phyloP scores from a whole-genome alignment of 2,797 vertebrate species.

The Lemur catta region DNA sequence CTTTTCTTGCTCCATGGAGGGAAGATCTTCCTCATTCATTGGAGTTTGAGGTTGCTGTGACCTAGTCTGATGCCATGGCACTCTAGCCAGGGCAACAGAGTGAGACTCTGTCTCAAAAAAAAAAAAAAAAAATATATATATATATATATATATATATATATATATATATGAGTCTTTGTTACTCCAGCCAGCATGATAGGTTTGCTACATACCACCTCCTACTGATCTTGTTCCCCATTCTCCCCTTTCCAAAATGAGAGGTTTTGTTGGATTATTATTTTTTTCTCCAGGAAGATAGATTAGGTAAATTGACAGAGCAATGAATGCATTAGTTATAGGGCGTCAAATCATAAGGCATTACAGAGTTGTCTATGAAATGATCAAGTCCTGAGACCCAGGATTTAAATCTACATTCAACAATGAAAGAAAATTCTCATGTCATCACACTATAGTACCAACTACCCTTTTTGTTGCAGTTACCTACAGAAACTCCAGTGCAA shows the following conservation, averaged over 20 bases:
- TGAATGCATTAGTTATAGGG: neutral
- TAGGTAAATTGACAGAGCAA: neutral
- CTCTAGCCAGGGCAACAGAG: too few relatives aligned
- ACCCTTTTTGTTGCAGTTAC: neutral
- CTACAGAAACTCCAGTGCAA: neutral
- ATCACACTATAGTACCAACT: neutral
- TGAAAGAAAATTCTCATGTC: neutral
- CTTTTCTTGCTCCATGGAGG: too few relatives aligned
- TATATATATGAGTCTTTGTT: neutral
- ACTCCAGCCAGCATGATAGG: neutral
- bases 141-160: too few relatives aligned
- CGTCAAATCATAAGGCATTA: neutral
- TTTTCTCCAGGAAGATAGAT: neutral
- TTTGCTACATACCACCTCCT: neutral
- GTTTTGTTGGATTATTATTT: neutral
- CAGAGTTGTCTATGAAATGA: neutral
- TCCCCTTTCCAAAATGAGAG: neutral
- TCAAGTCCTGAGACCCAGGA: neutral
- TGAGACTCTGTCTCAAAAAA: too few relatives aligned
- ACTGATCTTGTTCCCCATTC: neutral
- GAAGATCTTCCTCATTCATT: too few relatives aligned
- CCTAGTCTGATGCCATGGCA: fast-evolving
- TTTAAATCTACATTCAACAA: neutral
- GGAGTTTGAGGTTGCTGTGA: too few relatives aligned
- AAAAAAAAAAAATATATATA: too few relatives aligned